These are phyloP conservation scores for Drosophila kikkawai DNA, from an alignment of 1,140 invertebrate genomes.

Conservation along the genomic window DNA sequence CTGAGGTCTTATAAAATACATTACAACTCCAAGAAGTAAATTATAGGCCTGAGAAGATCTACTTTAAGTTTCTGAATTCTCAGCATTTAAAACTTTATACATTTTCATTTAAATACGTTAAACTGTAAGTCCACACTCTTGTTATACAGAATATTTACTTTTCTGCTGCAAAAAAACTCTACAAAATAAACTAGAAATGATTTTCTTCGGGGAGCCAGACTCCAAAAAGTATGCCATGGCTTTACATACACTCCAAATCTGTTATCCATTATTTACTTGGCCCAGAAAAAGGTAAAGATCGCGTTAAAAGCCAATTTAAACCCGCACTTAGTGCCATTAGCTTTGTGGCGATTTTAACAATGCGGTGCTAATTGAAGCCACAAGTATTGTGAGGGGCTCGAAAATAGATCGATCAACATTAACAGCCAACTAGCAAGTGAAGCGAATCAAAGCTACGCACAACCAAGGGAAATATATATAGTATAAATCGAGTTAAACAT, in stretches of 20 bases:
- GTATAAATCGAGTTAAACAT: neutral
- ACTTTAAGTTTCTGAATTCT: neutral
- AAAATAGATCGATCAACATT: constrained; percentile 44
- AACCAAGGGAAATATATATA: constrained; percentile 7
- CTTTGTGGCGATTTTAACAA: constrained; percentile 43
- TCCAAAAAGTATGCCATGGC: constrained; percentile 53
- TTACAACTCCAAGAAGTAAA: neutral
- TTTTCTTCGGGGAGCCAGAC: neutral
- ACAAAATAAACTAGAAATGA: neutral
- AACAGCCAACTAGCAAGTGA: constrained; percentile 29
- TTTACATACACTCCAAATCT: neutral
- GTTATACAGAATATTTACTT: neutral
- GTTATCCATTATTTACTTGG: constrained; percentile 22
- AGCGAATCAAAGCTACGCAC: constrained; percentile 23
- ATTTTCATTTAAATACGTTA: neutral
- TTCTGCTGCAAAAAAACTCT: neutral
- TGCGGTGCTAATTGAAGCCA: constrained; percentile 48
- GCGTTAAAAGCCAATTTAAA: constrained; percentile 58
- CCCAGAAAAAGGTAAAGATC: constrained; percentile 23
- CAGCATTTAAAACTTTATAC: neutral
- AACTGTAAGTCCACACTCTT: constrained; percentile 19
- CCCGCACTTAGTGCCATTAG: constrained; percentile 34
- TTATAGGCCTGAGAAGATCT: neutral
- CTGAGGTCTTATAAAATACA: neutral
- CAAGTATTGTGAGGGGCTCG: constrained; percentile 35